Evolutionary conservation across 1,140 invertebrate genomes (phyloP), one percentile per base, ranked within the genome.

Genomic region (Cepaea nemoralis): DNA sequence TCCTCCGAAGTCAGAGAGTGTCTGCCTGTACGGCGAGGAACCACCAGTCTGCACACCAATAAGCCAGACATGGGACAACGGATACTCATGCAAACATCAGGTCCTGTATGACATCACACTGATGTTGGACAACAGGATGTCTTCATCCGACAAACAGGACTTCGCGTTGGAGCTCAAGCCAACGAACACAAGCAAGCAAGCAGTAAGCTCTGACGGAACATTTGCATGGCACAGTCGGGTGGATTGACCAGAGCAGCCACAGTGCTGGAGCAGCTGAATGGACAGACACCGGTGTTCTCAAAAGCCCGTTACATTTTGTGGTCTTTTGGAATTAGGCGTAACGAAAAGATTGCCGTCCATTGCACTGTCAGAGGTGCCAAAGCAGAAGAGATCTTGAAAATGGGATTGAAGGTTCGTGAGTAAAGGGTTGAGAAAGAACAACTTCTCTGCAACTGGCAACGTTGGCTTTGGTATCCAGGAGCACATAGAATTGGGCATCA

Each of bases 401-500:
- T 96, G 89, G 99, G 99, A 79, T 92, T 99, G 50, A 99, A 99
- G 94, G 97, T 97, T 92, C 94, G 97, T 87, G 99, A 99, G 94
- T 99, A 99, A 92, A 98, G 99, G 92, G n/a, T 95, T 99, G 93
- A 95, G 96, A 87, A 96, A 95, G 91, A 96, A 98, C 86, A 99
- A 99, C 92, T 99, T 99, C 94, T 99, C 97, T 22, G 95, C 95
- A 83, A 99, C 97, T 76, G 99, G 99, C 70, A 99, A 99, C 93
- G 99, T 99, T 92, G 99, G 99, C 83, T 99, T 99, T 91, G 99
- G 99, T 93, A 99, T 99, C n/a, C n/a, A n/a, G n/a, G n/a, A n/a
- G n/a, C n/a, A n/a, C n/a, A n/a, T n/a, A n/a, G n/a, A n/a, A n/a
- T n/a, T n/a, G n/a, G 99, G 99, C 90, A 99, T 99, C 93, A 99